A percentile compares a stretch with the other conserved stretches of the same genome.
Evolutionary conservation across 2,113 vertebrate genomes (phyloP).

Genomic region (Pandion haliaetus): DNA sequence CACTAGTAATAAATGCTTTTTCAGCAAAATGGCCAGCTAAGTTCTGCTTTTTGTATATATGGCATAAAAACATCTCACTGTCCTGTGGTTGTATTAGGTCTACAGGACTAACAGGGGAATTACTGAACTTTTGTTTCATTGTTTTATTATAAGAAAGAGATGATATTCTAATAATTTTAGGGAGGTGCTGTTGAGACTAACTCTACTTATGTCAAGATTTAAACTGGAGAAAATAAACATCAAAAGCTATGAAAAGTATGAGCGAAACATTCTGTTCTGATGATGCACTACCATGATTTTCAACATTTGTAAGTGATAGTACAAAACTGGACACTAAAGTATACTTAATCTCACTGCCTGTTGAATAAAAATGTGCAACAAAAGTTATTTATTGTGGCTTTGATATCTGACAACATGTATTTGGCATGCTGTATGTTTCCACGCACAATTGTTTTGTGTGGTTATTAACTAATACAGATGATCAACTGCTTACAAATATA

Average conservation of each 20-base stretch:
- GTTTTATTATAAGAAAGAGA: neutral
- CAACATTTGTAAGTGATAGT: neutral
- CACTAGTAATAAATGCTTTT: neutral
- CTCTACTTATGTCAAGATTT: neutral
- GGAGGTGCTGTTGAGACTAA: neutral
- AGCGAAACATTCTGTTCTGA: neutral
- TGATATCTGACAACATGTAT: neutral
- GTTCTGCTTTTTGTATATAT: neutral
- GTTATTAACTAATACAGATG: neutral
- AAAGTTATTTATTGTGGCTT: neutral
- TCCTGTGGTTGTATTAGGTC: neutral
- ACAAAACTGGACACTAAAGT: neutral
- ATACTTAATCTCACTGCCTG: neutral
- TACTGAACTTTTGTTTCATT: neutral
- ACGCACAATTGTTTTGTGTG: neutral
- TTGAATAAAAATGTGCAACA: neutral
- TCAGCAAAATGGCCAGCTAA: neutral
- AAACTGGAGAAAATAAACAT: neutral
- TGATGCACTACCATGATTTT: neutral
- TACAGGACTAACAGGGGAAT: neutral
- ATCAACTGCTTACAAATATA: conserved; percentile 9
- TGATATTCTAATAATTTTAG: neutral
- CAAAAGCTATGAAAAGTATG: neutral
- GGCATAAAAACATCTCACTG: neutral
- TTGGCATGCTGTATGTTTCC: neutral